Percentiles rank a stretch among this genome's conserved stretches.
phyloP scores from a whole-genome alignment of 2,113 vertebrate genomes.

The Meriones unguiculatus region DNA sequence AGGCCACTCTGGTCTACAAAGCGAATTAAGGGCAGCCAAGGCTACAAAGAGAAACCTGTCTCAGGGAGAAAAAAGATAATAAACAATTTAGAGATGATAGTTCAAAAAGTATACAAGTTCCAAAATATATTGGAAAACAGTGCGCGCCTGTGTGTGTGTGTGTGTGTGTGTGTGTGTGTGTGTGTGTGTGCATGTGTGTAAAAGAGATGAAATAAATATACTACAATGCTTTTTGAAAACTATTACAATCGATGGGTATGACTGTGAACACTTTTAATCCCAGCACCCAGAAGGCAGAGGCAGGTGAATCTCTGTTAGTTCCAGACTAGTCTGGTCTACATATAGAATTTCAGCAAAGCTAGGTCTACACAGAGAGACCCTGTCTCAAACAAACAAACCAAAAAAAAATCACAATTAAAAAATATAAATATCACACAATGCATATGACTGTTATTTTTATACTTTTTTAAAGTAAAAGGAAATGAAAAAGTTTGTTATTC shows the following conservation, averaged over 20 bases:
- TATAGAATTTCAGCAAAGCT: neutral
- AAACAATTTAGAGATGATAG: neutral
- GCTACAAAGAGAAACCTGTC: too few relatives aligned
- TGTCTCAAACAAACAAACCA: neutral
- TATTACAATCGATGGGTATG: neutral
- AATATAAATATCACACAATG: neutral
- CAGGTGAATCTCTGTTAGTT: neutral
- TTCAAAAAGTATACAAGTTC: neutral
- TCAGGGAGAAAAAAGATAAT: too few relatives aligned
- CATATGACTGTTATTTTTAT: neutral
- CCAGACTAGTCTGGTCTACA: neutral
- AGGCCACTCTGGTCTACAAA: too few relatives aligned
- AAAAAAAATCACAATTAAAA: neutral
- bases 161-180: neutral
- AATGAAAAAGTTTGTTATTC: neutral
- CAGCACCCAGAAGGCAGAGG: neutral
- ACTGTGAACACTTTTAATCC: neutral
- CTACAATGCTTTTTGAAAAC: neutral
- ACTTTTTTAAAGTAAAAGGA: neutral
- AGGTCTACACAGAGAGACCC: neutral
- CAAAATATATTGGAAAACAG: constrained; percentile 7
- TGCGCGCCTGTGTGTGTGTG: neutral
- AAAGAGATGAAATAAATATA: neutral
- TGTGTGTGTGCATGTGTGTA: neutral
- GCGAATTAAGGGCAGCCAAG: too few relatives aligned